Conservation (phyloP, 2,797 vertebrate genomes). For the Gila robusta region DNA sequence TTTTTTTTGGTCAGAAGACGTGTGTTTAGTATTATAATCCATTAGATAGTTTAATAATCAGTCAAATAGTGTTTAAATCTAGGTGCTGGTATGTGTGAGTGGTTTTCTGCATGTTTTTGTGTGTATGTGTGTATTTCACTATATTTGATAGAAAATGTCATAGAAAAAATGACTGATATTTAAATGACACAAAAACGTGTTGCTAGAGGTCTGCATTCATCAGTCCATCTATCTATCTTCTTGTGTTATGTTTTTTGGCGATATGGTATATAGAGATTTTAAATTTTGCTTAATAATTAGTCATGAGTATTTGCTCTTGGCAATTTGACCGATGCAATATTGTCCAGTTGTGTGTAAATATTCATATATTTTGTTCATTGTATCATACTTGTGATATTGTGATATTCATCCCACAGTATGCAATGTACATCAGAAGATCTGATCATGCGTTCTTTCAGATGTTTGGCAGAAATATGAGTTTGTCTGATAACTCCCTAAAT, state of each 20-base stretch:
- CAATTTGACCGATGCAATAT: background rate
- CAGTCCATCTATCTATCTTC: background rate
- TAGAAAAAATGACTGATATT: background rate
- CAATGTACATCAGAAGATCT: background rate
- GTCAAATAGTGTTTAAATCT: slow-evolving; percentile 40
- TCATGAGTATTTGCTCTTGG: background rate
- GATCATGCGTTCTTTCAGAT: background rate
- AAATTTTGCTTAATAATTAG: background rate
- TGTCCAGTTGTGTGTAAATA: background rate
- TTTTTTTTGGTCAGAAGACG: background rate
- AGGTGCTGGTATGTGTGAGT: slow-evolving; percentile 37
- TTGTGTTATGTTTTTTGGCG: background rate
- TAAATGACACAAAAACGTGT: background rate
- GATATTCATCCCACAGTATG: background rate
- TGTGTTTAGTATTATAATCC: slow-evolving; percentile 1
- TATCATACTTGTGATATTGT: background rate
- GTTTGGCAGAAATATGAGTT: slow-evolving; percentile 18
- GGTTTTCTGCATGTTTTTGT: slow-evolving; percentile 32
- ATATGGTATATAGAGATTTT: background rate
- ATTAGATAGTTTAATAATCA: background rate
- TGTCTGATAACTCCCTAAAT: background rate
- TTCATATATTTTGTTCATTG: background rate
- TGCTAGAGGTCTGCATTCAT: background rate
- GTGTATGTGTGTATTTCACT: background rate
- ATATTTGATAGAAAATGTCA: background rate